These are phyloP conservation scores for Ardeotis arabs DNA, from an alignment of 2,113 vertebrate genomes.

Conservation along the genomic window DNA sequence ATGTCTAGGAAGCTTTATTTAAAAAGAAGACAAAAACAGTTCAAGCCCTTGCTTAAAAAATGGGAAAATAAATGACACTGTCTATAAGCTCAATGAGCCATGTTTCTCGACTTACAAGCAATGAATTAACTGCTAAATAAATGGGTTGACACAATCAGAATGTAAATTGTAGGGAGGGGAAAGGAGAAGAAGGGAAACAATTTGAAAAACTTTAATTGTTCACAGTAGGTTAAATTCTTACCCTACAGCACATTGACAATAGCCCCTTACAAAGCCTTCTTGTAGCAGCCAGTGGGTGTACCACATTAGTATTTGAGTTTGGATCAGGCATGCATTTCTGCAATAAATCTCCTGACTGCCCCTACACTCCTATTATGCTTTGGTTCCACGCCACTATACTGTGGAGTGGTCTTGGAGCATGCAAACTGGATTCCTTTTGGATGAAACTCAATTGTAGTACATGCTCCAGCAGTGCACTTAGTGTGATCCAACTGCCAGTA, in stretches of 20 bases:
- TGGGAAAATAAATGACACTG: slow-evolving; percentile 2
- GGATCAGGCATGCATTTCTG: neutral
- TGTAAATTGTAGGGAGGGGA: neutral
- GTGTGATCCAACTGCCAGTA: neutral
- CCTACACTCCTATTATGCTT: neutral
- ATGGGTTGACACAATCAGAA: slow-evolving; percentile 10
- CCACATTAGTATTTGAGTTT: neutral
- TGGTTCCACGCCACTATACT: neutral
- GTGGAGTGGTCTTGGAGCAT: neutral
- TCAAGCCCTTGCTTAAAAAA: neutral
- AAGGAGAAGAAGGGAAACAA: slow-evolving; percentile 23
- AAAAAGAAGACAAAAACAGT: neutral
- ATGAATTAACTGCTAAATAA: slow-evolving; percentile 51
- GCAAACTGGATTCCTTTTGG: neutral
- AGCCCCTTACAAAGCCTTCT: neutral
- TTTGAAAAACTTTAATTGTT: slow-evolving; percentile 32
- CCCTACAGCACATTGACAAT: neutral
- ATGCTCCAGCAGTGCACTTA: neutral
- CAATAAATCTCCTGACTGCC: neutral
- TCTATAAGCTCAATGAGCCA: slow-evolving; percentile 30
- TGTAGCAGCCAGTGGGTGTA: neutral
- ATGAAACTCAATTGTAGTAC: neutral
- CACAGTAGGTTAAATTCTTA: slow-evolving; percentile 17
- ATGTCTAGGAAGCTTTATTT: neutral
- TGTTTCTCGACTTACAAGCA: slow-evolving; percentile 23